A percentile compares a stretch with the other conserved stretches of the same genome.
Evolutionary conservation across 1,140 invertebrate genomes (phyloP).

Genomic region (Chymomyza costata): DNA sequence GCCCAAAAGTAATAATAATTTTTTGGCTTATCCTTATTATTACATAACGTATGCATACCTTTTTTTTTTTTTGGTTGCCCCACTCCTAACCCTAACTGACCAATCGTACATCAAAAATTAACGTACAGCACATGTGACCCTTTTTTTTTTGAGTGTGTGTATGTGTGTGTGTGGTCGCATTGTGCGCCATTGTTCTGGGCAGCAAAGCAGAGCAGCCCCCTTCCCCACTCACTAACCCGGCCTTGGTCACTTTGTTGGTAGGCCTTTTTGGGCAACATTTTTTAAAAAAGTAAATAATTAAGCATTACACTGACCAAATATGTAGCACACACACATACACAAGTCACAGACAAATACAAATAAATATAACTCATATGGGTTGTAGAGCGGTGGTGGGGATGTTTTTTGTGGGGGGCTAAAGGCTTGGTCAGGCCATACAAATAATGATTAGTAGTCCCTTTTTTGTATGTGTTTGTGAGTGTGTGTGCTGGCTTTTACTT

Average conservation of each 20-base stretch:
- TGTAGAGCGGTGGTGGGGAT: slow-evolving; percentile 11
- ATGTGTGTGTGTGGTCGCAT: slow-evolving; percentile 16
- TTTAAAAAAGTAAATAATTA: slow-evolving; percentile 66
- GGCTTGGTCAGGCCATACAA: slow-evolving; percentile 43
- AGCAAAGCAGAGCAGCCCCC: too few species aligned
- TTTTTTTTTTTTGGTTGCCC: slow-evolving; percentile 48
- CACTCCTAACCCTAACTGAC: slow-evolving; percentile 14
- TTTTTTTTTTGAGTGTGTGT: slow-evolving; percentile 36
- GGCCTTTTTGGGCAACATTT: slow-evolving; percentile 47
- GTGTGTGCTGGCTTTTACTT: slow-evolving; percentile 38
- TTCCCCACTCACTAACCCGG: background rate
- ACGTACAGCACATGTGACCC: slow-evolving; percentile 51
- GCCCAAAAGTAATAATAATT: slow-evolving; percentile 74
- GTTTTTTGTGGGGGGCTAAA: slow-evolving; percentile 5
- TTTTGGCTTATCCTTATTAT: slow-evolving; percentile 75
- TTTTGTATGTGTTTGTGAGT: slow-evolving; percentile 7
- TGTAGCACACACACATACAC: slow-evolving; percentile 27
- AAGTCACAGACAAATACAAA: slow-evolving; percentile 61
- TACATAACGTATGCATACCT: slow-evolving; percentile 74
- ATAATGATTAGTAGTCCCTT: slow-evolving; percentile 68
- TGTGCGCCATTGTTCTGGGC: slow-evolving; percentile 42
- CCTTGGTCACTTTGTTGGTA: slow-evolving; percentile 59
- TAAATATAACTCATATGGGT: slow-evolving; percentile 70
- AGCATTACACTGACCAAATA: slow-evolving; percentile 72
- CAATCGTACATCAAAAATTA: slow-evolving; percentile 74